These are phyloP conservation scores for Simalia tracyae DNA, from an alignment of 2,797 vertebrate species.

Conservation along the genomic window DNA sequence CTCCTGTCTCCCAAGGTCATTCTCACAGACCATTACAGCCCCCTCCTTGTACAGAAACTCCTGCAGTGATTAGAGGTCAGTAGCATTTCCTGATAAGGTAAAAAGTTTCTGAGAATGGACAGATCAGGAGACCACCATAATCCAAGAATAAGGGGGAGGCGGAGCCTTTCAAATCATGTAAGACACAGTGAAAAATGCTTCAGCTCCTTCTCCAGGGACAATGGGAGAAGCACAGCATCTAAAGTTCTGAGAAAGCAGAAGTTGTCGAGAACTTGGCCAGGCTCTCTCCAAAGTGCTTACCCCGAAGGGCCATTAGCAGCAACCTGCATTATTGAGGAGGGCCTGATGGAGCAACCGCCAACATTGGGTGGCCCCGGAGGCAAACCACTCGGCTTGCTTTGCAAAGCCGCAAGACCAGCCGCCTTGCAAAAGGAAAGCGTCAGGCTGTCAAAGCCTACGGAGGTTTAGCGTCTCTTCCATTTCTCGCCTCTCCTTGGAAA, in stretches of 20 bases:
- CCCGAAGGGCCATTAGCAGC: conserved; percentile 44
- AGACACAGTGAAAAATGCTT: neutral
- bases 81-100: neutral
- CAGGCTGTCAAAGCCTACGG: neutral
- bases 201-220: neutral
- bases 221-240: too few species aligned
- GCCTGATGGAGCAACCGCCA: neutral
- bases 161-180: neutral
- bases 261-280: neutral
- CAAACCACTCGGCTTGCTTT: conserved; percentile 59
- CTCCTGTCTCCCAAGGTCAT: too few species aligned
- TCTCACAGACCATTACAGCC: too few species aligned
- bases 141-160: neutral
- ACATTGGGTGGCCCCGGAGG: conserved; percentile 57
- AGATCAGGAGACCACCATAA: neutral
- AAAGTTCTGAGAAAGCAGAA: neutral
- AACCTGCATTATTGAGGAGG: conserved; percentile 65
- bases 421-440: neutral
- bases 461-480: neutral
- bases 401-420: conserved; percentile 34
- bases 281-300: neutral
- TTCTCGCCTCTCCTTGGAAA: neutral
- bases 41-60: neutral
- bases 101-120: neutral
- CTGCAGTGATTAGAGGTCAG: neutral